A percentile compares a stretch with the other conserved stretches of the same genome.
These are phyloP conservation scores for Ectobius pallidus DNA, from an alignment of 2,888 invertebrate species.

Conservation along the genomic window DNA sequence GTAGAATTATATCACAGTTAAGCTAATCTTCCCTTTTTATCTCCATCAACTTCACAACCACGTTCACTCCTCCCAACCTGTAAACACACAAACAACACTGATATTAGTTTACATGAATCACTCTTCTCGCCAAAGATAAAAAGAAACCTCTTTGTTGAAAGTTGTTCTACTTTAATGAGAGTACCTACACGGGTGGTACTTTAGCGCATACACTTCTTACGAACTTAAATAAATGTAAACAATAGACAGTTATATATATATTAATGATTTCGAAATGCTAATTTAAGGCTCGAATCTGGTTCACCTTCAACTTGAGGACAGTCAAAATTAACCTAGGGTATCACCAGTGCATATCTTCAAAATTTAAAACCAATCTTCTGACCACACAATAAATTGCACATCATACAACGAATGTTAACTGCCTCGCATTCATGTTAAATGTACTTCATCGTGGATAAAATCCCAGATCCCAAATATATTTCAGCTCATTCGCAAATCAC, in stretches of 20 bases:
- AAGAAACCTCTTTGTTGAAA: constrained; percentile 12
- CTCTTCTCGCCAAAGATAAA: background rate
- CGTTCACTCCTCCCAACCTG: constrained; percentile 2
- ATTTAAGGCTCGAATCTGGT: constrained; percentile 35
- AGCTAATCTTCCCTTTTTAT: background rate
- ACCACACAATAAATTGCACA: background rate
- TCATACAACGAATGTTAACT: background rate
- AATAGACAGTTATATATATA: background rate
- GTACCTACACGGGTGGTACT: background rate
- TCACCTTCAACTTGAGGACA: constrained; percentile 38
- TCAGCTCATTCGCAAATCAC: constrained; percentile 32
- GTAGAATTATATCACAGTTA: constrained; percentile 3
- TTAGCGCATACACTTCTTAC: no score
- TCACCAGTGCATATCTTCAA: constrained; percentile 29
- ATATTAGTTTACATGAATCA: background rate
- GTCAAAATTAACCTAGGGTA: constrained; percentile 41
- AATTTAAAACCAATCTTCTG: background rate
- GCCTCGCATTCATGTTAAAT: background rate
- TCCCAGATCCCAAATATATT: background rate
- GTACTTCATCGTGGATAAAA: constrained; percentile 1
- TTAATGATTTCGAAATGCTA: constrained; percentile 22
- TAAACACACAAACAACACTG: background rate
- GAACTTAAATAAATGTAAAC: no score
- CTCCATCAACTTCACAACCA: constrained; percentile 2
- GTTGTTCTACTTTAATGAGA: background rate